Evolutionary conservation across 2,113 vertebrate species (phyloP).

Genomic region (Pholis gunnellus): DNA sequence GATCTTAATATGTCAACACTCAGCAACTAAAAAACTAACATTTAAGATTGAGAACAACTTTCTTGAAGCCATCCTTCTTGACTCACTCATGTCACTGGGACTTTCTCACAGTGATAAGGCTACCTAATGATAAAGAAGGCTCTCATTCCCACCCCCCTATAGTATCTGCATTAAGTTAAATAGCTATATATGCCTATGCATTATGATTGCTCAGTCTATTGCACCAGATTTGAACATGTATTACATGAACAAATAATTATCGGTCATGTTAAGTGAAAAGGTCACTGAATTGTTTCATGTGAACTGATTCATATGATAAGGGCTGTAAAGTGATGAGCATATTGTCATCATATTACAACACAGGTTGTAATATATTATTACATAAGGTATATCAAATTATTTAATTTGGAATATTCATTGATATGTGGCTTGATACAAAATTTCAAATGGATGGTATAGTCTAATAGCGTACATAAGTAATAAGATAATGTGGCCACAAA

Average conservation of each 20-base stretch:
- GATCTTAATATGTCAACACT: background rate
- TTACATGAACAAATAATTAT: background rate
- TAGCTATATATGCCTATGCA: background rate
- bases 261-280: background rate
- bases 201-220: background rate
- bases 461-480: background rate
- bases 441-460: background rate
- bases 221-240: background rate
- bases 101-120: conserved; percentile 41
- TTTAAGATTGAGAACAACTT: background rate
- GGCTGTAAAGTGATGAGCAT: background rate
- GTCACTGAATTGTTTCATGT: background rate
- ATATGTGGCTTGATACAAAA: background rate
- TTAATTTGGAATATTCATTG: background rate
- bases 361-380: background rate
- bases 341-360: background rate
- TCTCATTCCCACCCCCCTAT: background rate
- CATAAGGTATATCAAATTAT: background rate
- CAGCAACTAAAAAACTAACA: background rate
- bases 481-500: background rate
- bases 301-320: background rate
- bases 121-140: background rate
- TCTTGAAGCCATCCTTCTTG: conserved; percentile 6
- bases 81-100: background rate
- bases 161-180: background rate